Evolutionary conservation across 2,888 invertebrate species (phyloP).

Genomic region (Agrochola litura): DNA sequence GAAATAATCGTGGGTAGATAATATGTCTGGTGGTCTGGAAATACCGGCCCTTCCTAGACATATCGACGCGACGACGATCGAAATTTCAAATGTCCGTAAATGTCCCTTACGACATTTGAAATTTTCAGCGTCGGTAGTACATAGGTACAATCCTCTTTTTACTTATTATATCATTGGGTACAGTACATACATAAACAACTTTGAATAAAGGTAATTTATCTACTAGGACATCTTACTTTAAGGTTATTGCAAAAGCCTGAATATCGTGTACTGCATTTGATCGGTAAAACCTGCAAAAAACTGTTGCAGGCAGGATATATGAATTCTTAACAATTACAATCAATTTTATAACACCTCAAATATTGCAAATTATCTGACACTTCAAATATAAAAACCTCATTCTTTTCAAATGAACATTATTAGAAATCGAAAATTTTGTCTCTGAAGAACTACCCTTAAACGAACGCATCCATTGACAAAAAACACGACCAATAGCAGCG

Average conservation of each 20-base stretch:
- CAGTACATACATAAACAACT: no score
- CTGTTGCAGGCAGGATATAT: constrained; percentile 4
- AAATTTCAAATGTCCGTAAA: not conserved
- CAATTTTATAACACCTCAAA: constrained; percentile 26
- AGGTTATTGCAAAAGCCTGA: not conserved
- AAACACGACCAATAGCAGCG: constrained; percentile 62
- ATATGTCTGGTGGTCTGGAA: not conserved
- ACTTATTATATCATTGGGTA: no score
- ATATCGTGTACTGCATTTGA: not conserved
- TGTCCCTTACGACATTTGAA: not conserved
- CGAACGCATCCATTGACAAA: constrained; percentile 65
- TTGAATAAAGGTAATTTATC: no score
- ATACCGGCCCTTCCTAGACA: not conserved
- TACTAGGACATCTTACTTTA: not conserved
- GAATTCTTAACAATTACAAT: constrained; percentile 21
- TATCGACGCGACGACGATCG: not conserved
- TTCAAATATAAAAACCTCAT: constrained; percentile 58
- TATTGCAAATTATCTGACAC: constrained; percentile 50
- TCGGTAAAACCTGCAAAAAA: not conserved
- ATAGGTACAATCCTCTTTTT: no score
- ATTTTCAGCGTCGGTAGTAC: not conserved
- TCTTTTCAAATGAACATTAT: constrained; percentile 69
- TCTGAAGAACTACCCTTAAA: no score
- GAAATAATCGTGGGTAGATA: not conserved
- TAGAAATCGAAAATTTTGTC: no score